A percentile compares a stretch with the other conserved stretches of the same genome.
Conservation (phyloP, 92 coral and sea anemone species). For the Palythoa caribaeorum region DNA sequence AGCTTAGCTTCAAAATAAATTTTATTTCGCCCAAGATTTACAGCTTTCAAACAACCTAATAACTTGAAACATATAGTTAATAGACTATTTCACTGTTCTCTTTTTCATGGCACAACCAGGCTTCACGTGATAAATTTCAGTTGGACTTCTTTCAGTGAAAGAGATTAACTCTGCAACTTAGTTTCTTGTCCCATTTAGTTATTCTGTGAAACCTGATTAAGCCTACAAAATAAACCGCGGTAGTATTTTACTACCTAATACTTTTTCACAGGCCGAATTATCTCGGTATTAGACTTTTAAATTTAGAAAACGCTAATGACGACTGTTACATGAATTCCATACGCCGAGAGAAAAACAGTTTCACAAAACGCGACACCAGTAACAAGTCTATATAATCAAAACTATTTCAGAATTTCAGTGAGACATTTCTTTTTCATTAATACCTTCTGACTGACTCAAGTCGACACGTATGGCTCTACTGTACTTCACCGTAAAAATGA, state of each 20-base stretch:
- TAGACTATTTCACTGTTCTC: background rate
- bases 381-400: background rate
- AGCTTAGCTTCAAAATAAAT: slow-evolving; percentile 18
- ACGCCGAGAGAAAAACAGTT: background rate
- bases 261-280: no score
- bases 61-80: background rate
- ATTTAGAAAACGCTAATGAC: slow-evolving; percentile 11
- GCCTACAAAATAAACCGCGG: background rate
- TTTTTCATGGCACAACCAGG: background rate
- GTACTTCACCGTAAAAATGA: slow-evolving; percentile 22
- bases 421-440: background rate
- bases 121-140: background rate
- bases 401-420: background rate
- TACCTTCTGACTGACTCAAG: background rate
- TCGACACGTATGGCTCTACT: background rate
- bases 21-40: slow-evolving; percentile 25
- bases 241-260: background rate
- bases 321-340: background rate
- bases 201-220: background rate
- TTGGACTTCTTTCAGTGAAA: no score
- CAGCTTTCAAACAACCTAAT: background rate
- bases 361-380: background rate
- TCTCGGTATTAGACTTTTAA: background rate
- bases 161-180: no score
- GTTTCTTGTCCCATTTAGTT: background rate